Evolutionary conservation across 2,113 vertebrate genomes (phyloP).

Genomic region (Pagrus major): DNA sequence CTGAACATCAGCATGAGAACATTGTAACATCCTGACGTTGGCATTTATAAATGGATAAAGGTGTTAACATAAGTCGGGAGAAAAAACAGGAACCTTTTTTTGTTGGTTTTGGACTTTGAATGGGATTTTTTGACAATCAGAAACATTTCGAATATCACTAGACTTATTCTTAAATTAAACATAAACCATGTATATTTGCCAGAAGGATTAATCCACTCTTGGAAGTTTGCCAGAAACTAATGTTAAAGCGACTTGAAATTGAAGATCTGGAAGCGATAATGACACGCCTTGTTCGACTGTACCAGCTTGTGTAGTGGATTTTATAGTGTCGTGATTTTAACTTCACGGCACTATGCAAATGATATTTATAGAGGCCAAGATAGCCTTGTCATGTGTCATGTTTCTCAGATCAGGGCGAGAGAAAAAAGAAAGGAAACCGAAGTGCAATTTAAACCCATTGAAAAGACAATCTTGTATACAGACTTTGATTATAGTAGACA

Average conservation of each 20-base stretch:
- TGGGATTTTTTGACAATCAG: conserved; percentile 6
- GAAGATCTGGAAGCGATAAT: conserved; percentile 44
- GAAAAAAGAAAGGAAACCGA: conserved; percentile 58
- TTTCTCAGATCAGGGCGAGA: conserved; percentile 21
- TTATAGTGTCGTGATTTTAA: too few relatives aligned
- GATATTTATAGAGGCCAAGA: background rate
- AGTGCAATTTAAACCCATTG: conserved; percentile 69
- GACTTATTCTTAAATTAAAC: background rate
- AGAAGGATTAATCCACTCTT: background rate
- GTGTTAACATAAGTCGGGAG: too few relatives aligned
- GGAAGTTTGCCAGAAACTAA: background rate
- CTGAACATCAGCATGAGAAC: background rate
- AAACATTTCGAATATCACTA: background rate
- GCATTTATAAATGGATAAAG: too few relatives aligned
- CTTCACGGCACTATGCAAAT: background rate
- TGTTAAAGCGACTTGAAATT: conserved; percentile 37
- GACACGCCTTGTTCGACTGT: background rate
- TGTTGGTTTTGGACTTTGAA: conserved; percentile 8
- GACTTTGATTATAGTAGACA: conserved; percentile 14
- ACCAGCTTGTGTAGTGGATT: conserved; percentile 1
- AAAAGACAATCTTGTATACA: conserved; percentile 36
- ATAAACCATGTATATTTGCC: background rate
- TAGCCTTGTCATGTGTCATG: background rate
- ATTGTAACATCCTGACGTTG: too few relatives aligned
- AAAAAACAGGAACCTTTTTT: too few relatives aligned